These are phyloP conservation scores for Peribatodes rhomboidaria DNA, from an alignment of 2,888 invertebrate genomes.

Conservation along the genomic window DNA sequence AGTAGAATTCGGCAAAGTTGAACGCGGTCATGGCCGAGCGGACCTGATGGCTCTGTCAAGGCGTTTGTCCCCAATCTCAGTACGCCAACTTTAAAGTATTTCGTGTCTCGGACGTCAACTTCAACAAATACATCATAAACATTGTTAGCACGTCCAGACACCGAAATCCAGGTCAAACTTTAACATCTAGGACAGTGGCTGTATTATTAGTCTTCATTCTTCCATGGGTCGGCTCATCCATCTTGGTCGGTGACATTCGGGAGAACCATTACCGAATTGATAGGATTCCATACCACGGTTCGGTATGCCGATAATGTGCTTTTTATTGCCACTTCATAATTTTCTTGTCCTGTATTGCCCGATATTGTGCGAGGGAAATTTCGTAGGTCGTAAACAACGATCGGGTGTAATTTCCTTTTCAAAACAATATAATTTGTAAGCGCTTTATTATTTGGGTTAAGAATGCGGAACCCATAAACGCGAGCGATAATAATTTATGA, in stretches of 20 bases:
- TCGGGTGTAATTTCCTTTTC: slow-evolving; percentile 31
- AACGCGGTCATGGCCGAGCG: slow-evolving; percentile 22
- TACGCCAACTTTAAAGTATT: slow-evolving; percentile 29
- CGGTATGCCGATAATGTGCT: slow-evolving; percentile 57
- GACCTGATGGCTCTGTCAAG: slow-evolving; percentile 12
- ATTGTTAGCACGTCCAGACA: slow-evolving; percentile 51
- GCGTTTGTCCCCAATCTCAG: slow-evolving; percentile 14
- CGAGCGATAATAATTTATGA: slow-evolving; percentile 17
- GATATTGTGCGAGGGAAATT: slow-evolving; percentile 39
- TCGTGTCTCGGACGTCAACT: slow-evolving; percentile 24
- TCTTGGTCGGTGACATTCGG: slow-evolving; percentile 56
- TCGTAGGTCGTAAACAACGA: slow-evolving; percentile 33
- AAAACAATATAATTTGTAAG: slow-evolving; percentile 34
- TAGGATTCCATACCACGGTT: slow-evolving; percentile 62
- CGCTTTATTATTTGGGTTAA: slow-evolving; percentile 29
- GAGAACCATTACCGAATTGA: slow-evolving; percentile 70
- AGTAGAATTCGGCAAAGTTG: slow-evolving; percentile 11
- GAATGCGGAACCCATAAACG: slow-evolving; percentile 18
- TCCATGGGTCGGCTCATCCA: slow-evolving; percentile 46
- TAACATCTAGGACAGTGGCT: slow-evolving; percentile 52
- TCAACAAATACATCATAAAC: slow-evolving; percentile 50
- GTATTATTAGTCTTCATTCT: slow-evolving; percentile 58
- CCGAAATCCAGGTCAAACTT: slow-evolving; percentile 56
- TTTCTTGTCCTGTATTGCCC: slow-evolving; percentile 56
- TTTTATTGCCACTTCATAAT: slow-evolving; percentile 69